Evolutionary conservation across 2,888 invertebrate genomes (phyloP).

Genomic region (Nomada ferruginata): DNA sequence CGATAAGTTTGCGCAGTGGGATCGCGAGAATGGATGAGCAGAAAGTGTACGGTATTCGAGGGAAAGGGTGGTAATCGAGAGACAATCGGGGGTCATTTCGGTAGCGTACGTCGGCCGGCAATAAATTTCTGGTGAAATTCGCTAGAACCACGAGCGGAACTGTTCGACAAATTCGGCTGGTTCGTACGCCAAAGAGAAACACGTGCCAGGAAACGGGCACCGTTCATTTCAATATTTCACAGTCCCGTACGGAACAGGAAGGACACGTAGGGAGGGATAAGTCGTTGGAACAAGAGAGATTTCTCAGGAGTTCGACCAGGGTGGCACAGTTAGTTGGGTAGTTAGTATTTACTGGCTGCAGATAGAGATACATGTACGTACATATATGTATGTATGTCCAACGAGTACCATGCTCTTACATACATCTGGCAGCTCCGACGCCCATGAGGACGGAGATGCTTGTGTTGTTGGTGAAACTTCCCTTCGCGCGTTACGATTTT

Average conservation of each 20-base stretch:
- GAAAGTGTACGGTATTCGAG: neutral
- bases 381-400: too few species aligned
- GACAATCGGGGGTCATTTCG: neutral
- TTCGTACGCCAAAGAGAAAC: constrained; percentile 11
- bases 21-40: too few species aligned
- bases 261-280: constrained; percentile 40
- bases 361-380: constrained; percentile 68
- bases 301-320: constrained; percentile 37
- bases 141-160: constrained; percentile 24
- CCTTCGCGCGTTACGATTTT: neutral
- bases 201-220: constrained; percentile 36
- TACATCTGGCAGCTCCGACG: neutral
- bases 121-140: constrained; percentile 43
- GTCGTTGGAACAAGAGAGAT: constrained; percentile 45
- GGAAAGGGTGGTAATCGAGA: neutral
- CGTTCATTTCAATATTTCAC: constrained; percentile 53
- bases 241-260: constrained; percentile 25
- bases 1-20: too few species aligned
- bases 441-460: neutral
- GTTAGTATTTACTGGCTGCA: constrained; percentile 69
- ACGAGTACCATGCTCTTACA: neutral
- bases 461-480: neutral
- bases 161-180: constrained; percentile 54
- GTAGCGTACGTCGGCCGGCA: neutral
- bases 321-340: constrained; percentile 64